phyloP scores from a whole-genome alignment of 1,140 invertebrate genomes.

The Cheumatopsyche charites region DNA sequence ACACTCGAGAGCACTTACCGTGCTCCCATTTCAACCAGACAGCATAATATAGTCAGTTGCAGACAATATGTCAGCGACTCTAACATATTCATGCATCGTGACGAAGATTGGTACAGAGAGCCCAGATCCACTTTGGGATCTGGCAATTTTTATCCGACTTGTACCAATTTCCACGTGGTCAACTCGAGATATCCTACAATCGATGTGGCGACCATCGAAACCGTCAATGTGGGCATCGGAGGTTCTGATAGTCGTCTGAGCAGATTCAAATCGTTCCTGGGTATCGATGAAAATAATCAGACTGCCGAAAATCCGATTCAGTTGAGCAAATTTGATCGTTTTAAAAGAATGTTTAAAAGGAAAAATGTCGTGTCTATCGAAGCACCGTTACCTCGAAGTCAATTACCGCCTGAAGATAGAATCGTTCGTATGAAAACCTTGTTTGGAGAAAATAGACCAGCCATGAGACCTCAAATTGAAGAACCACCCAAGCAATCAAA shows the following conservation, averaged over 20 bases:
- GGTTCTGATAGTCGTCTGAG: constrained; percentile 32
- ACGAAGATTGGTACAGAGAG: constrained; percentile 43
- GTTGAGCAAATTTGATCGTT: constrained; percentile 12
- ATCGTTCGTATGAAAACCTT: constrained; percentile 42
- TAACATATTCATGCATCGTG: constrained; percentile 42
- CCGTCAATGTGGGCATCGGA: constrained; percentile 25
- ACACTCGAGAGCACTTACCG: constrained; percentile 45
- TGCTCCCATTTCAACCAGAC: background rate
- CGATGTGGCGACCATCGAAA: constrained; percentile 35
- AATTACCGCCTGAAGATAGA: constrained; percentile 24
- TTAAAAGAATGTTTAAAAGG: constrained; percentile 37
- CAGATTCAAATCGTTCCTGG: constrained; percentile 38
- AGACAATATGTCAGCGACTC: constrained; percentile 43
- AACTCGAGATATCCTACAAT: constrained; percentile 35
- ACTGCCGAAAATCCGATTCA: constrained; percentile 22
- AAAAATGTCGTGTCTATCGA: constrained; percentile 27
- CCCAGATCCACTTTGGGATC: constrained; percentile 28
- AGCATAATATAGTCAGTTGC: background rate
- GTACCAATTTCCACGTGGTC: constrained; percentile 26
- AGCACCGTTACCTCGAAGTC: background rate
- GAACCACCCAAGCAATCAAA: background rate
- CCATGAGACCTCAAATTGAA: background rate
- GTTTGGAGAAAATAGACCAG: constrained; percentile 35
- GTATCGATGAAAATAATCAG: constrained; percentile 40
- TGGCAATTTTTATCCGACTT: constrained; percentile 6